Base-by-base conservation (phyloP, 2,888 invertebrate species). In the Oligia latruncula region DNA sequence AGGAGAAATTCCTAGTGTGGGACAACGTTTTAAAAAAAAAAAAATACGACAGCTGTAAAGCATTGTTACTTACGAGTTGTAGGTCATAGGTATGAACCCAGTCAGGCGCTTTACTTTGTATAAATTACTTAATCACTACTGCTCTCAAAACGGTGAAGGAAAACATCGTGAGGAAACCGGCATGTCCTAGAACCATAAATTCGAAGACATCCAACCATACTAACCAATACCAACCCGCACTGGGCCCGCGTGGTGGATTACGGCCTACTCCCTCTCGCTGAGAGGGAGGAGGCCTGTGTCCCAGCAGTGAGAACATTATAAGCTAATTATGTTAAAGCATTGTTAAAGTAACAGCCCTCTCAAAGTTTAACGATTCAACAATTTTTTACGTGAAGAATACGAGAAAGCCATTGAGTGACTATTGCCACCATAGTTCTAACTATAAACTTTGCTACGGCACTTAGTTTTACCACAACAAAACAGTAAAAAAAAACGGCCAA, bases 381-480 rank as follows among this genome's bases (percentile, higher is more conserved):
- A 15, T 8, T 60, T 71, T 23, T 15, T 17, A 9, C 2, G 9
- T 58, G 23, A 60, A 71, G 35, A 35, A 9, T 9, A 23, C 8
- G 65, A 29, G 4, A 35, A 81, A 35, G 46, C 55, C 40, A 23
- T 40, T 29, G n/a, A 17, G 40, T 29, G n/a, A 17, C 2, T n/a
- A 43, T 49, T 17, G 17, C 17, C 9, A 9, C 52, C 43, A 40
- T 65, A 23, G 29, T 11, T 35, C 23, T n/a, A 20, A n/a, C 62
- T 46, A 62, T 67, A 60, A 73, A 55, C 11, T 17, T 75, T 49
- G 62, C 55, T 6, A 13, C 66, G 46, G 68, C 84, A 74, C 84
- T 84, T 65, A 78, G 67, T 72, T 84, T 87, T 52, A 87, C n/a
- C 43, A 65, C 86, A 74, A 40, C 40, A 15, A 43, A 72, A 40